phyloP scores from a whole-genome alignment of 2,113 vertebrate genomes.

The Ailurus styani region DNA sequence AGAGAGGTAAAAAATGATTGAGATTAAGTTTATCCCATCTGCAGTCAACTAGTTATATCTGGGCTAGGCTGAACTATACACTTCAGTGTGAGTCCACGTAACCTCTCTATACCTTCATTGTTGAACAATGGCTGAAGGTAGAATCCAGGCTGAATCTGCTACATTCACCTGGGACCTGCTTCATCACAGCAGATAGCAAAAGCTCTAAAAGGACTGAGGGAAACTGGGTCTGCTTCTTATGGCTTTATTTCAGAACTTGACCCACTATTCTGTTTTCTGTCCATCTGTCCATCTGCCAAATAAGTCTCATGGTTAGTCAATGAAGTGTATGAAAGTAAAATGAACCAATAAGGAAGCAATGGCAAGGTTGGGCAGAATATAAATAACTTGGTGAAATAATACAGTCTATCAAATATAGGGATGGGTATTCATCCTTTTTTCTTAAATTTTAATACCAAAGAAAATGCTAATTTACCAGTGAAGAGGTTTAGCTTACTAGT shows the following conservation, averaged over 20 bases:
- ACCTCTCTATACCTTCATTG: neutral
- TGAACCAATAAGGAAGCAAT: neutral
- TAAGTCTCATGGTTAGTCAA: neutral
- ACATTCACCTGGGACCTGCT: accelerated
- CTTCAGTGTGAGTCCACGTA: neutral
- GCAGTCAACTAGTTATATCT: neutral
- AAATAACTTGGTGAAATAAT: neutral
- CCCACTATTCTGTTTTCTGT: neutral
- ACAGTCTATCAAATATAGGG: neutral
- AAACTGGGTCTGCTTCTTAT: neutral
- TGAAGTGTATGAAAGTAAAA: neutral
- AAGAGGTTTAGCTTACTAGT: neutral
- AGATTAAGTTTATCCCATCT: neutral
- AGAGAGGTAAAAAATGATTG: neutral
- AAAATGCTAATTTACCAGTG: neutral
- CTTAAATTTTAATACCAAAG: neutral
- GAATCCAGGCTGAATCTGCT: neutral
- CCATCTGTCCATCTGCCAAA: neutral
- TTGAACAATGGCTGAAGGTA: neutral
- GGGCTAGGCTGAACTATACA: neutral
- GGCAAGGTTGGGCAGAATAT: neutral
- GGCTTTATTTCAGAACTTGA: neutral
- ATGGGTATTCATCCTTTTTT: neutral
- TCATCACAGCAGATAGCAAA: neutral
- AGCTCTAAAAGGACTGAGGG: accelerated